Conservation (phyloP, 2,797 vertebrate genomes). For the Pangasius mekongensis region DNA sequence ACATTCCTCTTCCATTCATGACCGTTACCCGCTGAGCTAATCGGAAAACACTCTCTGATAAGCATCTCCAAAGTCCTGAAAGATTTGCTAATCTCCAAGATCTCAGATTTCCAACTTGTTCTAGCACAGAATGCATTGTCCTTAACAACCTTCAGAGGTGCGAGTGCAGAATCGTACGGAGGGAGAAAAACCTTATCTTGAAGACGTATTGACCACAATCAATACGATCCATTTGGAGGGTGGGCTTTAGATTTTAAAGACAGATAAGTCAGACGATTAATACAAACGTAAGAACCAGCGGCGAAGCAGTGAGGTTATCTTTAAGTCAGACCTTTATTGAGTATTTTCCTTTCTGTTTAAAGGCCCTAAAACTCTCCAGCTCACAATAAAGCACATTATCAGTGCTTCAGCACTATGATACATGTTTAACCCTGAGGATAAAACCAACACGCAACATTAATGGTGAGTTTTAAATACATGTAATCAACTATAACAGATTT, state of each 20-base stretch:
- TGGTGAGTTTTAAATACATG: not conserved
- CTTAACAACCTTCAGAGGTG: constrained; percentile 37
- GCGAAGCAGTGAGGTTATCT: not conserved
- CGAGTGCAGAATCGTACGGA: not conserved
- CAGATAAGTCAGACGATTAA: constrained; percentile 36
- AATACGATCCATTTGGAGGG: constrained; percentile 60
- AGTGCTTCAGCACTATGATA: not conserved
- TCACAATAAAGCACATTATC: not conserved
- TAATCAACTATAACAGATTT: not conserved
- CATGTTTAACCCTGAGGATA: not conserved
- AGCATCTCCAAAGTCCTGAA: constrained; percentile 28
- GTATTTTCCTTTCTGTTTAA: not conserved
- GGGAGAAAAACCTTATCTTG: constrained; percentile 52
- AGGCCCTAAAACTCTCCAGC: not conserved
- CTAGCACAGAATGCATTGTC: constrained; percentile 57
- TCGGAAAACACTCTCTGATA: constrained; percentile 34
- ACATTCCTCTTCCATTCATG: constrained; percentile 26
- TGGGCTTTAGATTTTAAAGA: constrained; percentile 62
- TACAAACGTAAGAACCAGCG: not conserved
- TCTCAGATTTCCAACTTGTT: constrained; percentile 64
- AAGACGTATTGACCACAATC: constrained; percentile 64
- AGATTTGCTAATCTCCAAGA: constrained; percentile 48
- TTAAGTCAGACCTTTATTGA: not conserved
- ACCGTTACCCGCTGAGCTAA: constrained; percentile 38
- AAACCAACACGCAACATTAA: not conserved